A percentile compares a stretch with the other conserved stretches of the same genome.
Evolutionary conservation across 2,797 vertebrate species (phyloP).

Genomic region (Tachyglossus aculeatus): DNA sequence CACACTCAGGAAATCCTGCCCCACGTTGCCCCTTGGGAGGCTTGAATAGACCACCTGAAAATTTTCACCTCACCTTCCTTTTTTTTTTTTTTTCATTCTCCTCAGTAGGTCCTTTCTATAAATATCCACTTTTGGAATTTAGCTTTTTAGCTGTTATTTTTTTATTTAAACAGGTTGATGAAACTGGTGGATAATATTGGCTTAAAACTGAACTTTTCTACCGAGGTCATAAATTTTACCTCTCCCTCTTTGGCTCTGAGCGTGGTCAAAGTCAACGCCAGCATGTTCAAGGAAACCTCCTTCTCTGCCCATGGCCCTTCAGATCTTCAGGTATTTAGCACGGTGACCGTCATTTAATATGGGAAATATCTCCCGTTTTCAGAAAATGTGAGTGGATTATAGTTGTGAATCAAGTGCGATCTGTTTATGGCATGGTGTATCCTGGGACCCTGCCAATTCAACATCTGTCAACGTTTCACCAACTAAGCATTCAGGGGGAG

Average conservation of each 20-base stretch:
- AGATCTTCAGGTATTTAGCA: conserved; percentile 79
- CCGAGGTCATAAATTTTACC: conserved; percentile 67
- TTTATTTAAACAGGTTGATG: conserved; percentile 80
- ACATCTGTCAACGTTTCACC: not conserved
- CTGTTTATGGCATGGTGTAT: too few species aligned
- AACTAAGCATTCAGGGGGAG: not conserved
- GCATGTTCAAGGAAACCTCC: conserved; percentile 74
- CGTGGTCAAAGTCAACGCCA: conserved; percentile 77
- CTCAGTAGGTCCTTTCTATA: too few species aligned
- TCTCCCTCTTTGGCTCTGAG: conserved; percentile 82
- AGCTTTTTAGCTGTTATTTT: conserved; percentile 5
- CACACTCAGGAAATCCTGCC: too few species aligned
- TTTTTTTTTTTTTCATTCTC: too few species aligned
- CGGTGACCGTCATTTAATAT: conserved; percentile 17
- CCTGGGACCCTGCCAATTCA: too few species aligned
- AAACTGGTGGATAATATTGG: conserved; percentile 83
- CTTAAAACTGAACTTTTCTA: conserved; percentile 78
- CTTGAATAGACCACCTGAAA: too few species aligned
- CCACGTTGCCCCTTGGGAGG: too few species aligned
- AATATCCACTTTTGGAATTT: too few species aligned
- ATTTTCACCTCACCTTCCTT: too few species aligned
- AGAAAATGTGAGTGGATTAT: not conserved
- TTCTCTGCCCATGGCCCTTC: conserved; percentile 78
- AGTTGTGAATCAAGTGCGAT: not conserved
- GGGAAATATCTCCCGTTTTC: not conserved